Evolutionary conservation across 53 echinoderm and acorn worm species (phyloP), one percentile per base, ranked within the genome.

Genomic region (Apostichopus leukothele): DNA sequence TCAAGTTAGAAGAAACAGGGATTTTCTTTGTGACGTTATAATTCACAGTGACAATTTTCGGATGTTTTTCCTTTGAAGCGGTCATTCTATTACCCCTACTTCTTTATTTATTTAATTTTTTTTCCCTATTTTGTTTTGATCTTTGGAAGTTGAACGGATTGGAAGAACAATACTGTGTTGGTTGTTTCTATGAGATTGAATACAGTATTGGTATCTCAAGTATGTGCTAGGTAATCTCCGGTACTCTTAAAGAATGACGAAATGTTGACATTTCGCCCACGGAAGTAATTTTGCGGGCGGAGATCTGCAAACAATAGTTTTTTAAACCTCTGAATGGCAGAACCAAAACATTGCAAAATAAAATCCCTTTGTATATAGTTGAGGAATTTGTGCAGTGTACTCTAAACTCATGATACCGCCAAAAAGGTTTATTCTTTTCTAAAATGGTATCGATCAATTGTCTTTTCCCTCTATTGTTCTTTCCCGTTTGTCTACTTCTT

Each of bases 251-350:
- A 79, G 51, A 53, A 52, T 19, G 51, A 19, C 18, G 51, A 79
- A 79, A 79, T 79, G 51, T 79, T 79, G 79, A 79, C 79, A 52
- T 79, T 79, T 14, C 79, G 79, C 79, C 79, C 79, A 79, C 79
- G 51, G 79, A 18, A 79, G 51, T 19, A 52, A 52, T 11, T 19
- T 79, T 79, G 79, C 79, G 79, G 79, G 79, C 79, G 52, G 79
- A 79, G 53, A 79, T 6, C 51, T 50, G 53, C 79, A 79, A 79
- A 79, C n/a, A 53, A 79, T 63, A 63, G 63, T 4, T 11, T 16
- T 39, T 39, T 63, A 63, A 13, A 63, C 16, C 63, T 63, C 16
- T 16, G 63, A 63, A 13, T 11, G 63, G 11, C 63, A 4, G 63
- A 63, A 63, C 63, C 63, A 63, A 63, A 63, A 63, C 63, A 63